These are phyloP conservation scores for Cotesia vestalis DNA, from an alignment of 1,140 invertebrate genomes.

Conservation along the genomic window DNA sequence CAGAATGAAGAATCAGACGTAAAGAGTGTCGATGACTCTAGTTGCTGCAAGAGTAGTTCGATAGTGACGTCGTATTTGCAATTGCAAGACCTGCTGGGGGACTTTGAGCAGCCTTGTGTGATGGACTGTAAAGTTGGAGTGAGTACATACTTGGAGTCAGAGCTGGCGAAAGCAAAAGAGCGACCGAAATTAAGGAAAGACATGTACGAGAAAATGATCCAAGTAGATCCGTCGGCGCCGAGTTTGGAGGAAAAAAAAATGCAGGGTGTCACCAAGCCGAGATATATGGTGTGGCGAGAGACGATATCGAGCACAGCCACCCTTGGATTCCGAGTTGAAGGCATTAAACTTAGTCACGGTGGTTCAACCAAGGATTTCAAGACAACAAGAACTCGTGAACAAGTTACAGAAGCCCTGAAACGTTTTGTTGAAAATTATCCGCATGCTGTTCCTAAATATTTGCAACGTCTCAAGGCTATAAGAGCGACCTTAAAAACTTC, in stretches of 20 bases:
- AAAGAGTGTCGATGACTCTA: constrained; percentile 38
- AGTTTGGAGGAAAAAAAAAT: constrained; percentile 88
- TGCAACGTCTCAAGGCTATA: constrained; percentile 85
- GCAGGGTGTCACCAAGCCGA: constrained; percentile 92
- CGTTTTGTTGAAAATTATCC: constrained; percentile 85
- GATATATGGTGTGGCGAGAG: constrained; percentile 98
- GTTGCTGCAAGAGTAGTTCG: constrained; percentile 39
- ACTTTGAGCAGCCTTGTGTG: constrained; percentile 90
- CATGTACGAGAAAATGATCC: constrained; percentile 99
- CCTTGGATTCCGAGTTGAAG: constrained; percentile 95
- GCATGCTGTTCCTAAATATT: constrained; percentile 80
- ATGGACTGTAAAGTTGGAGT: constrained; percentile 98
- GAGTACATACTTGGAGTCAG: constrained; percentile 93
- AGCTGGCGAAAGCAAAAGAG: constrained; percentile 92
- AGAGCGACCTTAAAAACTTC: constrained; percentile 82
- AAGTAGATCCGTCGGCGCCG: constrained; percentile 90
- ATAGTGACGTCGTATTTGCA: constrained; percentile 76
- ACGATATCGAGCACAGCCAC: constrained; percentile 95
- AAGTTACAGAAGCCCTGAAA: constrained; percentile 77
- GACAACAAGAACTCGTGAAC: constrained; percentile 87
- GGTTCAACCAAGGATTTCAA: constrained; percentile 95
- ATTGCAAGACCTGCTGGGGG: constrained; percentile 90
- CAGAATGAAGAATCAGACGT: constrained; percentile 36
- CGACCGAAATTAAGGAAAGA: constrained; percentile 85
- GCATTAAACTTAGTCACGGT: constrained; percentile 88